Conservation (phyloP, 2,113 vertebrate genomes). For the Mus pahari region DNA sequence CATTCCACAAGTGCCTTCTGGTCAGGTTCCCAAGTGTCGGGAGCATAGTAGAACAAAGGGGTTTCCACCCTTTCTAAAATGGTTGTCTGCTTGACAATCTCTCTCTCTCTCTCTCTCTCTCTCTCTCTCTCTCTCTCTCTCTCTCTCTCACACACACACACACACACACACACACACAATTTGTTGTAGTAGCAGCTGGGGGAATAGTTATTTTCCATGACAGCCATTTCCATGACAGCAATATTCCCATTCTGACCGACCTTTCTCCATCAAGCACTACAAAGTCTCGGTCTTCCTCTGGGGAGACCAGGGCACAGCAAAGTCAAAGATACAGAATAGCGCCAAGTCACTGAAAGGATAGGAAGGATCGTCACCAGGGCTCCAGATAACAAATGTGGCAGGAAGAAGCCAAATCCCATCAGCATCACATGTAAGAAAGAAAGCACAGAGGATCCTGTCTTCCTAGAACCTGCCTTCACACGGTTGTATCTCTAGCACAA, state of each 20-base stretch:
- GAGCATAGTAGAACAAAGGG: no score
- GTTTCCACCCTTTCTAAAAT: background rate
- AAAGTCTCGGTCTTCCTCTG: background rate
- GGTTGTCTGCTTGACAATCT: background rate
- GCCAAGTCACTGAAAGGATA: background rate
- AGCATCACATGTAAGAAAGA: background rate
- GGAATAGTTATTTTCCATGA: background rate
- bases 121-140: no score
- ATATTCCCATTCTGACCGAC: background rate
- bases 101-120: no score
- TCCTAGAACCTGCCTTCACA: background rate
- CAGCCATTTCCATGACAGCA: background rate
- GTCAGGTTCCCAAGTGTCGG: no score
- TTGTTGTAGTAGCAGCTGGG: background rate
- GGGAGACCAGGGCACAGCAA: background rate
- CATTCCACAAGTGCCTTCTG: background rate
- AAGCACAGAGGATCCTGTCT: background rate
- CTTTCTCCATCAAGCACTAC: conserved; percentile 8
- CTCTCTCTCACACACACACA: background rate
- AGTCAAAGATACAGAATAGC: conserved; percentile 34
- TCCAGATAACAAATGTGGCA: background rate
- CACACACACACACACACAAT: background rate
- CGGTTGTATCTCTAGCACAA: background rate
- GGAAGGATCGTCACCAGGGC: background rate
- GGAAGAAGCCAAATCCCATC: background rate